Evolutionary conservation across 2,888 invertebrate species (phyloP).

Genomic region (Magallana nippona): DNA sequence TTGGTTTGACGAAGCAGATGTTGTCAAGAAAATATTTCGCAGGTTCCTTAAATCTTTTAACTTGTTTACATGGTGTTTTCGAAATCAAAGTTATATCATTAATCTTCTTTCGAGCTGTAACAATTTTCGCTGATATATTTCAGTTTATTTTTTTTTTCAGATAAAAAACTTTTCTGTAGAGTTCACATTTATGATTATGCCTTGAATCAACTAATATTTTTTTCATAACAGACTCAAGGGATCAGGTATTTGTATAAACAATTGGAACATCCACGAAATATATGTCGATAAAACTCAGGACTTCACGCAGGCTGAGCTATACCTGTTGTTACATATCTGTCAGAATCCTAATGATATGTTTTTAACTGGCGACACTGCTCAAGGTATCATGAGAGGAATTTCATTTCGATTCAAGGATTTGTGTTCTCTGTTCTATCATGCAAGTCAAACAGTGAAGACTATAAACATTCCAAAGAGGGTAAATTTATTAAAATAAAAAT

Average conservation of each 20-base stretch:
- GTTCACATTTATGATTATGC: no score
- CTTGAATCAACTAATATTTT: not conserved
- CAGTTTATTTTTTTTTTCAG: no score
- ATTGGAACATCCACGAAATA: conserved; percentile 67
- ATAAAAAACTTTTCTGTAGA: no score
- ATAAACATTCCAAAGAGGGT: conserved; percentile 63
- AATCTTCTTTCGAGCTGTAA: no score
- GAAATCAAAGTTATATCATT: no score
- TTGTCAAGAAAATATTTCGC: conserved; percentile 54
- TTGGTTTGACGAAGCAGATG: conserved; percentile 68
- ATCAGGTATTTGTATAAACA: conserved; percentile 3
- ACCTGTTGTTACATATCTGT: conserved; percentile 67
- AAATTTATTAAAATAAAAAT: not conserved
- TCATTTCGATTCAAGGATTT: conserved; percentile 75
- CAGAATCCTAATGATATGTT: conserved; percentile 75
- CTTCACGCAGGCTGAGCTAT: conserved; percentile 76
- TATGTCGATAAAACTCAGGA: conserved; percentile 77
- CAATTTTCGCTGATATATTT: no score
- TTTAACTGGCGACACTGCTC: conserved; percentile 75
- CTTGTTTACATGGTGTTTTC: not conserved
- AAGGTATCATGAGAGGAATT: conserved; percentile 76
- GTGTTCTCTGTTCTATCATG: conserved; percentile 70
- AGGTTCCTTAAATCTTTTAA: not conserved
- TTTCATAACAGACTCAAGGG: conserved; percentile 50
- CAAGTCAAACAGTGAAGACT: conserved; percentile 56